phyloP scores from a whole-genome alignment of 64 coral and sea anemone genomes.

The Astreopora myriophthalma region DNA sequence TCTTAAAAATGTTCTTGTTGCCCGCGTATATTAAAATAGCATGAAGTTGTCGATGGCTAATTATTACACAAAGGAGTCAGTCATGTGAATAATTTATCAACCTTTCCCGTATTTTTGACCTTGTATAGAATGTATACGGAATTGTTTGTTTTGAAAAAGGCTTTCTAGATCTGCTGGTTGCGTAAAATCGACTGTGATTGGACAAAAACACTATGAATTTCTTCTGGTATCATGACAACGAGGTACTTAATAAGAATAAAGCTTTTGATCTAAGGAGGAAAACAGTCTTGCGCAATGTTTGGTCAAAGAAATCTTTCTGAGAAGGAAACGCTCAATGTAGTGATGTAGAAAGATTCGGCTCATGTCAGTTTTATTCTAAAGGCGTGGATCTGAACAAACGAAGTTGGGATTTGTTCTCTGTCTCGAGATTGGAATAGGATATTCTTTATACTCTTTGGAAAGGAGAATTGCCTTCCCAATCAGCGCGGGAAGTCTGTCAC shows the following conservation, averaged over 20 bases:
- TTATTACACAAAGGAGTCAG: slow-evolving; percentile 19
- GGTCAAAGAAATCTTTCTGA: neutral
- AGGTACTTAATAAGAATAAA: slow-evolving; percentile 2
- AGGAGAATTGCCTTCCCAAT: slow-evolving; percentile 32
- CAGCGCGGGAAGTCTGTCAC: neutral
- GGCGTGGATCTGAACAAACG: neutral
- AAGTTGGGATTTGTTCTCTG: neutral
- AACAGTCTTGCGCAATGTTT: neutral
- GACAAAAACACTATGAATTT: neutral
- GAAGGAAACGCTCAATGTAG: neutral
- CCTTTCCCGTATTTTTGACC: slow-evolving; percentile 3
- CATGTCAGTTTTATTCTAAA: neutral
- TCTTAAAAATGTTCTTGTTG: neutral
- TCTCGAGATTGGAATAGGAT: neutral
- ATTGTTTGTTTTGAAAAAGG: slow-evolving; percentile 42
- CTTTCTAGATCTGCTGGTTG: too few relatives aligned
- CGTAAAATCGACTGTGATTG: neutral
- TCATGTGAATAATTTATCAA: slow-evolving; percentile 31
- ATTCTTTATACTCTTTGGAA: neutral
- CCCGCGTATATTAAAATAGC: neutral
- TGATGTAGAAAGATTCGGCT: neutral
- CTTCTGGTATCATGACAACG: neutral
- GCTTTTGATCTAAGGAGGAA: neutral
- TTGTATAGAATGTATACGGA: slow-evolving; percentile 20
- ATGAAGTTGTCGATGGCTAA: neutral